These are phyloP conservation scores for Thalassarche chlororhynchos DNA, from an alignment of 2,113 vertebrate species.

Conservation along the genomic window DNA sequence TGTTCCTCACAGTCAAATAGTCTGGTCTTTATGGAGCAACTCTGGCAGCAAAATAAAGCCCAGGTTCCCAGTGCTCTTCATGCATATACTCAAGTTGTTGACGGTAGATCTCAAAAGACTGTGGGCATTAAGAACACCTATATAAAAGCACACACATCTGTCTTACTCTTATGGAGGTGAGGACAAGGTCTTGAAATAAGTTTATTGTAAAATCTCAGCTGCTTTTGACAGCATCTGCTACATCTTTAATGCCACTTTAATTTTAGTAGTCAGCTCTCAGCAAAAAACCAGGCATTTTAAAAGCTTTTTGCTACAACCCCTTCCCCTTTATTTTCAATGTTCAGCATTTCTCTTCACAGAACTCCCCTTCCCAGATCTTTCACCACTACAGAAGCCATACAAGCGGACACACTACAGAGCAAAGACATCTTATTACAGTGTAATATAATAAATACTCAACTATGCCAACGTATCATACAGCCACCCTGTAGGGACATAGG, in stretches of 20 bases:
- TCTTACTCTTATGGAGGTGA: neutral
- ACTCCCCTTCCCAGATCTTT: neutral
- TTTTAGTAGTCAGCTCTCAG: neutral
- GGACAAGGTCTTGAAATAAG: neutral
- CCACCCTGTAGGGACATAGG: neutral
- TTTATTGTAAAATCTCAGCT: neutral
- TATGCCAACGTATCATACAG: neutral
- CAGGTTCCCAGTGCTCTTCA: neutral
- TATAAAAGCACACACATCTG: neutral
- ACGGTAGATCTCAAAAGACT: neutral
- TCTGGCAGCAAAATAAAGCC: neutral
- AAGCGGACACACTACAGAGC: neutral
- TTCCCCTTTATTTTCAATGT: neutral
- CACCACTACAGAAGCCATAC: neutral
- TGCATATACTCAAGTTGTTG: neutral
- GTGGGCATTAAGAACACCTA: neutral
- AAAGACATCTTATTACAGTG: neutral
- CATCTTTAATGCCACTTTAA: neutral
- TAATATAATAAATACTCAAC: neutral
- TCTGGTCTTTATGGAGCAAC: neutral
- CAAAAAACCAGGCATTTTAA: neutral
- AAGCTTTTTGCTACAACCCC: neutral
- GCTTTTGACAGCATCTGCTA: neutral
- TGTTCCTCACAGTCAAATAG: neutral
- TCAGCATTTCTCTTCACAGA: neutral